Evolutionary conservation across 2,797 vertebrate species (phyloP).

Genomic region (Alauda arvensis): DNA sequence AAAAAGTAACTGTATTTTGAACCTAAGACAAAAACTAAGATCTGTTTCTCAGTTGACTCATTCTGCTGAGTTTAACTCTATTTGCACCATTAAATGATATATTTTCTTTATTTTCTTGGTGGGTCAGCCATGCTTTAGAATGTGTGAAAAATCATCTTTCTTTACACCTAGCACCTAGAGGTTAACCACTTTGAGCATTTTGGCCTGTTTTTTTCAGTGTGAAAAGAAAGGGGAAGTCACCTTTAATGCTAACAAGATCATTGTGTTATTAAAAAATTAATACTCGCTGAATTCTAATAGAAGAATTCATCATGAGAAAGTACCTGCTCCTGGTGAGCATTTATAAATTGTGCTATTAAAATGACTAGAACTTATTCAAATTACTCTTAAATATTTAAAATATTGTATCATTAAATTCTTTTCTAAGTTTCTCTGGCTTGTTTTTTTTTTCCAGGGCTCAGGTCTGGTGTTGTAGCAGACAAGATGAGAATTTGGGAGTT

Average conservation of each 20-base stretch:
- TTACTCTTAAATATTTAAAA: slow-evolving; percentile 40
- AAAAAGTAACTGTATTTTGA: neutral
- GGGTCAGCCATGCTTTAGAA: neutral
- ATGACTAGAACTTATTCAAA: slow-evolving; percentile 15
- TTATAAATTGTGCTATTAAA: slow-evolving; percentile 40
- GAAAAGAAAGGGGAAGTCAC: slow-evolving; percentile 15
- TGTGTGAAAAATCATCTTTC: neutral
- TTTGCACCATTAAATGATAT: neutral
- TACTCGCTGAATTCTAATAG: slow-evolving; percentile 1
- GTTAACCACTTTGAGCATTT: neutral
- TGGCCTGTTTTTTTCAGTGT: neutral
- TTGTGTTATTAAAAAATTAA: slow-evolving; percentile 44
- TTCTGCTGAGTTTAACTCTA: neutral
- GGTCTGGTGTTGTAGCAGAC: neutral
- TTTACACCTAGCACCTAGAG: neutral
- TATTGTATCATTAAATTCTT: neutral
- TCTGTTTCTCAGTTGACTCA: neutral
- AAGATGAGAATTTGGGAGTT: neutral
- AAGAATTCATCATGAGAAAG: slow-evolving; percentile 18
- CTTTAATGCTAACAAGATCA: slow-evolving; percentile 24
- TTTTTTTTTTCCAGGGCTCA: neutral
- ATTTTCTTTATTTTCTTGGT: neutral
- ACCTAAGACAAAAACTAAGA: neutral
- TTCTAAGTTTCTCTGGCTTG: neutral
- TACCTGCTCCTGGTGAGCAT: neutral